Evolutionary conservation across 2,888 invertebrate species (phyloP).

Genomic region (Hypomecis punctinalis): DNA sequence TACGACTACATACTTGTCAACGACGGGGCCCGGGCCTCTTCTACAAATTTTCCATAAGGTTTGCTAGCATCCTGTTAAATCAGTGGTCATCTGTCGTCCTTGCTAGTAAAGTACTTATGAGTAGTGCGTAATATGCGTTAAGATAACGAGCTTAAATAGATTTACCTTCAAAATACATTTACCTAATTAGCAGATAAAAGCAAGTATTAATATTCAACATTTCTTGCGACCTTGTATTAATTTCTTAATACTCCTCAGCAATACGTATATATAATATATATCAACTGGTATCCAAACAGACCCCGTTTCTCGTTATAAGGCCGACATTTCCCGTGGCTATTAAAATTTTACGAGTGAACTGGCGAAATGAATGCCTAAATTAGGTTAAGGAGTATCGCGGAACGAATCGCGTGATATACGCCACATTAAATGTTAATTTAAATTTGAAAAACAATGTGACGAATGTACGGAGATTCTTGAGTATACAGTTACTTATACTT

Average conservation of each 20-base stretch:
- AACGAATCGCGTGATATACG: constrained; percentile 69
- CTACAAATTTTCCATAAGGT: no score
- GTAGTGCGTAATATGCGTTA: no score
- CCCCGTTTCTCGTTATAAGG: constrained; percentile 57
- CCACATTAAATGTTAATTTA: constrained; percentile 61
- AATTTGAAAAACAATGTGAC: constrained; percentile 59
- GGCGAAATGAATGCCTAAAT: constrained; percentile 80
- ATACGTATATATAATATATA: constrained; percentile 15
- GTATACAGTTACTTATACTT: neutral
- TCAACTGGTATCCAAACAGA: constrained; percentile 36
- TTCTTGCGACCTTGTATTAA: constrained; percentile 16
- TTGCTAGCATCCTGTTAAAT: no score
- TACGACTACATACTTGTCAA: no score
- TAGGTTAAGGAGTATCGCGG: constrained; percentile 76
- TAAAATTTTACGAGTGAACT: constrained; percentile 83
- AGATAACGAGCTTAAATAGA: no score
- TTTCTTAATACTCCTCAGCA: constrained; percentile 11
- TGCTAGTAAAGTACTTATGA: no score
- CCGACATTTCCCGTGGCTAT: constrained; percentile 73
- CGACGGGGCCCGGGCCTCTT: no score
- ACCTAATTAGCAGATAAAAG: neutral
- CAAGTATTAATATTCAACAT: neutral
- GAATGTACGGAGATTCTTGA: neutral
- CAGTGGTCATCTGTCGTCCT: no score
- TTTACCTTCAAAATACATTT: no score